Percentiles rank a stretch among this genome's conserved stretches.
Evolutionary conservation across 2,797 vertebrate species (phyloP).

Genomic region (Eleutherodactylus coqui): DNA sequence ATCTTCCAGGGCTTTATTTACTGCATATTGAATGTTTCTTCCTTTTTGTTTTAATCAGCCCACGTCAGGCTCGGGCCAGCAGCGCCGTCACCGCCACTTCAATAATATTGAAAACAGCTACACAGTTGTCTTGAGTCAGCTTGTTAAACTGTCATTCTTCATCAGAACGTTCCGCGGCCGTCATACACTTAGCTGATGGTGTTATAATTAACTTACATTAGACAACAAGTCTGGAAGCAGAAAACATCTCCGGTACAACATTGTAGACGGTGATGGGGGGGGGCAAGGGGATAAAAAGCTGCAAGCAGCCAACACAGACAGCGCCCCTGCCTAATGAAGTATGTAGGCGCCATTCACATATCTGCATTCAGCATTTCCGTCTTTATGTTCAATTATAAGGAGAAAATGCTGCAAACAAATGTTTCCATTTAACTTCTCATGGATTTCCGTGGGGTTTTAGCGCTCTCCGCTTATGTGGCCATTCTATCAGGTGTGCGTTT

Average conservation of each 20-base stretch:
- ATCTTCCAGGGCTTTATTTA: not conserved
- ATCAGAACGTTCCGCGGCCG: conserved; percentile 11
- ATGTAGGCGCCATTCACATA: too few species aligned
- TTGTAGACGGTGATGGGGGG: not conserved
- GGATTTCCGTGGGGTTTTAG: too few species aligned
- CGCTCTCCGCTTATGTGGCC: too few species aligned
- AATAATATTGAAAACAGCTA: conserved; percentile 33
- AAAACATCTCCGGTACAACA: not conserved
- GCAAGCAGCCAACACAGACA: not conserved
- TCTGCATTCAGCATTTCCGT: too few species aligned
- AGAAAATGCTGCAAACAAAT: too few species aligned
- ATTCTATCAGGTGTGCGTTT: too few species aligned
- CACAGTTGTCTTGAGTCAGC: conserved; percentile 21
- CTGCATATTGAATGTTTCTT: not conserved
- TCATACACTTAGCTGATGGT: conserved; percentile 23
- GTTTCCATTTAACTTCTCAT: too few species aligned
- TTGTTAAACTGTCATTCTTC: conserved; percentile 38
- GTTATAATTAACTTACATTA: conserved; percentile 40
- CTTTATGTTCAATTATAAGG: too few species aligned
- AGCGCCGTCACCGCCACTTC: not conserved
- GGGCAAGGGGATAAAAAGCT: not conserved
- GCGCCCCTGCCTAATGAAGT: too few species aligned
- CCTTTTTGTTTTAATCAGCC: not conserved
- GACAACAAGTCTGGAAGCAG: not conserved
- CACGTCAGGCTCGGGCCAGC: not conserved